Conservation (phyloP, 2,888 invertebrate species). For the Netelia fuscicornis region DNA sequence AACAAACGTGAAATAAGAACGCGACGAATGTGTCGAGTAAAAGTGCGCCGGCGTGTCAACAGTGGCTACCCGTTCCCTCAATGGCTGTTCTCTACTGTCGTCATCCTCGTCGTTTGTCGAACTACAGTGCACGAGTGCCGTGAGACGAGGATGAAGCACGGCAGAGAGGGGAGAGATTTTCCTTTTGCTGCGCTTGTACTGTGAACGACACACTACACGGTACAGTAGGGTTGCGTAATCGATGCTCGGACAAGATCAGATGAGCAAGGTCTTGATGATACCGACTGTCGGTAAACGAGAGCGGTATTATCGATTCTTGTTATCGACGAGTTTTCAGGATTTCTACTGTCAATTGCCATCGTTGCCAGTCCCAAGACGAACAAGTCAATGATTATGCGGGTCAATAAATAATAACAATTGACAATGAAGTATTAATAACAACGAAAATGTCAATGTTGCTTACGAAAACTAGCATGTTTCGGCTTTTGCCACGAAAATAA, state of each 20-base stretch:
- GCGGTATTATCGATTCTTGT: not conserved
- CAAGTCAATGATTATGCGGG: no score
- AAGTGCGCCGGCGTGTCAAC: slow-evolving; percentile 29
- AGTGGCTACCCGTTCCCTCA: not conserved
- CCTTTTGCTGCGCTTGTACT: not conserved
- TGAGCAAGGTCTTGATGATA: not conserved
- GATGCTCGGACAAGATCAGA: not conserved
- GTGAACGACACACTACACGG: not conserved
- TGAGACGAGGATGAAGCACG: not conserved
- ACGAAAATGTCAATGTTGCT: no score
- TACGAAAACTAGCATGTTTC: no score
- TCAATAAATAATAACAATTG: no score
- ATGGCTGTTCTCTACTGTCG: not conserved
- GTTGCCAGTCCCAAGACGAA: not conserved
- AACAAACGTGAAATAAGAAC: not conserved
- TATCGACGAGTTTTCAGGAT: not conserved
- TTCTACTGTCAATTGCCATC: not conserved
- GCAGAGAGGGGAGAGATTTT: not conserved
- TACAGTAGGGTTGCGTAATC: not conserved
- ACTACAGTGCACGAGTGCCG: slow-evolving; percentile 1
- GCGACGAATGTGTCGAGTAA: not conserved
- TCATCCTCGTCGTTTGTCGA: slow-evolving; percentile 32
- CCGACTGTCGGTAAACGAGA: slow-evolving; percentile 6
- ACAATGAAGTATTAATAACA: no score
- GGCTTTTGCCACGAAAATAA: no score